These are phyloP conservation scores for Drosophila subobscura DNA, from an alignment of 1,140 invertebrate genomes.

Conservation along the genomic window DNA sequence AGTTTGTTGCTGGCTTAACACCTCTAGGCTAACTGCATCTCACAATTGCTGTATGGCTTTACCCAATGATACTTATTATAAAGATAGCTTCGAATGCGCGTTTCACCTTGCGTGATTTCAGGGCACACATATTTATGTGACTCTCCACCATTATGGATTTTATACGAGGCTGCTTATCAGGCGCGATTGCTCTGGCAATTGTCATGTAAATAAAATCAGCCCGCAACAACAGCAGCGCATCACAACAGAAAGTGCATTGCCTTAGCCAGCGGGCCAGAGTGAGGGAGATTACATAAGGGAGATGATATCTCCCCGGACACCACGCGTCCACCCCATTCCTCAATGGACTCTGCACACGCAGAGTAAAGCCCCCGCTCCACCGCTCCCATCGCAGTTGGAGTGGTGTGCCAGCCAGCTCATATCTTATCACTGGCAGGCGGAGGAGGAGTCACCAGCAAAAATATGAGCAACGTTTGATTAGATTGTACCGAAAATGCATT, in stretches of 20 bases:
- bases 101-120: conserved; percentile 39
- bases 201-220: conserved; percentile 60
- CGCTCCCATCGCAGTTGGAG: conserved; percentile 10
- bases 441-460: conserved; percentile 44
- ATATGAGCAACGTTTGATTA: conserved; percentile 35
- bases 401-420: conserved; percentile 27
- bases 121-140: conserved; percentile 28
- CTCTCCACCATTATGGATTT: conserved; percentile 22
- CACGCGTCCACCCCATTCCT: conserved; percentile 29
- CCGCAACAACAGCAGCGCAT: conserved; percentile 20
- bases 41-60: neutral
- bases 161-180: conserved; percentile 61
- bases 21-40: neutral
- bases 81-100: conserved; percentile 8
- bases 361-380: neutral
- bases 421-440: conserved; percentile 52
- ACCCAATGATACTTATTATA: neutral
- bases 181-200: conserved; percentile 34
- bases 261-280: conserved; percentile 40
- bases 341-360: conserved; percentile 55
- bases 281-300: conserved; percentile 41
- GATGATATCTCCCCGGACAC: conserved; percentile 12
- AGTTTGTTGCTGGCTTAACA: neutral
- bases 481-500: conserved; percentile 54
- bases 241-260: conserved; percentile 62